phyloP scores from a whole-genome alignment of 2,113 vertebrate species.

The Laticauda laticaudata region DNA sequence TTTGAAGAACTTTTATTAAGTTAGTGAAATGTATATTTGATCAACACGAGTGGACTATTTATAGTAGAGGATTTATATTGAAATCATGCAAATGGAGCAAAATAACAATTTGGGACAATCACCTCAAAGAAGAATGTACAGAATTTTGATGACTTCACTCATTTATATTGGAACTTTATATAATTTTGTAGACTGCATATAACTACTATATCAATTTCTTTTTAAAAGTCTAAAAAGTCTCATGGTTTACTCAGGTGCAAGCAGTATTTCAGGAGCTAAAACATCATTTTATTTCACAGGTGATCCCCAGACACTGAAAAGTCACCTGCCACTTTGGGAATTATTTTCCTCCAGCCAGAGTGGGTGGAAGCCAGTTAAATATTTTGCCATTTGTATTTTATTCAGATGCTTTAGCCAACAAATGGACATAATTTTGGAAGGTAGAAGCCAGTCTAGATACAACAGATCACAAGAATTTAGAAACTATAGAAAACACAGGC shows the following conservation, averaged over 20 bases:
- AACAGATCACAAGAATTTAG: neutral
- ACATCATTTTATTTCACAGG: no score
- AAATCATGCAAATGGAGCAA: neutral
- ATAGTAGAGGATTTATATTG: neutral
- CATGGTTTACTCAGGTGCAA: no score
- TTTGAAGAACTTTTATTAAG: neutral
- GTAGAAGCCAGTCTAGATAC: neutral
- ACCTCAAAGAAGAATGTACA: neutral
- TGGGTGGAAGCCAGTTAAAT: no score
- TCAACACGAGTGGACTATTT: neutral
- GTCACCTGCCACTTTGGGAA: no score
- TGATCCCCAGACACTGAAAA: no score
- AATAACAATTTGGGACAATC: neutral
- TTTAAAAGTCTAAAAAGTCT: no score
- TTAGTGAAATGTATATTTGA: neutral
- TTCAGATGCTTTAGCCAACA: neutral
- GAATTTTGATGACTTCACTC: neutral
- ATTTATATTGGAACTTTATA: no score
- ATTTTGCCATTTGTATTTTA: no score
- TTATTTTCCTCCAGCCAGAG: no score
- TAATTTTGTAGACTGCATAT: no score
- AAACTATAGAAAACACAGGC: neutral
- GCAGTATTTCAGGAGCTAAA: no score
- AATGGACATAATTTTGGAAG: neutral
- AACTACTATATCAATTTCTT: no score